Base-by-base conservation (phyloP, 2,888 invertebrate species). In the Ormyrus labotus region DNA sequence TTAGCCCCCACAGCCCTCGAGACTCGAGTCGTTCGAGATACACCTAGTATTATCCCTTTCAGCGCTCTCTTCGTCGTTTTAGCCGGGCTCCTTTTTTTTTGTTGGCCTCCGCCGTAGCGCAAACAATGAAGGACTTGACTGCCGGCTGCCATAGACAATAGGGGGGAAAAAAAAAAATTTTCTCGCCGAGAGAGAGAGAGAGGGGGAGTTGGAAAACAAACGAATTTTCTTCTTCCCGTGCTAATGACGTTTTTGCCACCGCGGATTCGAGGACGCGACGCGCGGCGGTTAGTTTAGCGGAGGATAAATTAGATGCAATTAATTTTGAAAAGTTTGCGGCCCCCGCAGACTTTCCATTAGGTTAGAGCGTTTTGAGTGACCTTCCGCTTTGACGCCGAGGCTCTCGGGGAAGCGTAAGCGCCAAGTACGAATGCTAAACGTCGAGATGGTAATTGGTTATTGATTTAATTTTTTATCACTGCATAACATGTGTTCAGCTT, bases 1-100 rank as follows among this genome's bases (percentile, higher is more conserved):
- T 87, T 87, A 85, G 84, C 79, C 84, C 9, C 13, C n/a, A 58
- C 48, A 48, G 53, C 10, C 13, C 50, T 8, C 48, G 48, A 19
- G 45, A 53, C 9, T 6, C 13, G n/a, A 50, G 48, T 64, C 64
- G 50, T 50, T 50, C 64, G 50, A 64, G 50, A 64, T 64, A 64
- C 50, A 64, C 48, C 19, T 19, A 50, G 48, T 19, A 19, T 19
- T n/a, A 57, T 11, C 57, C 57, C 64, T 65, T 65, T 50, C 45
- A 13, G 45, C 11, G 4, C n/a, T 11, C n/a, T 11, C 19, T 11
- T 53, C 53, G 8, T 10, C 53, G 19, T 19, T 9, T 51, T 53
- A 9, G 19, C 51, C 50, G 6, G 19, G 19, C 58, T 60, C 45
- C 60, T 68, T 63, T 71, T 50, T 10, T 65, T 58, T 65, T 48